Conservation (phyloP, 2,888 invertebrate genomes). For the Slavum lentiscoides region DNA sequence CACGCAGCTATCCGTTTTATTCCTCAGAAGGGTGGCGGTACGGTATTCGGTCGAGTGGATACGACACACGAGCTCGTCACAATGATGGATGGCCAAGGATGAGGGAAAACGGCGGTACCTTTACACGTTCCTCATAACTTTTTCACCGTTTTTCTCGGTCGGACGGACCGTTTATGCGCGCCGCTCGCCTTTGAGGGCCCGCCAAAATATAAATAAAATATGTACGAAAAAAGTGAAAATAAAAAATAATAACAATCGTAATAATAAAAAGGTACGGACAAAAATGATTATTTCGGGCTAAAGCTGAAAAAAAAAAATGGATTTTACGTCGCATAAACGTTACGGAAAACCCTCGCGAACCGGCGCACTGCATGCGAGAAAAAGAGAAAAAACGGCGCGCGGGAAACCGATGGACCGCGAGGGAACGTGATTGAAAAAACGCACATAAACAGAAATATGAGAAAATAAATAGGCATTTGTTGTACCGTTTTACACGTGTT, state of each 20-base stretch:
- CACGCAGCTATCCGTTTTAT: background rate
- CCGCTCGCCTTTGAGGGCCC: background rate
- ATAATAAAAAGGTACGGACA: background rate
- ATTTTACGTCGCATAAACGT: background rate
- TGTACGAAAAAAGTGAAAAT: too few species aligned
- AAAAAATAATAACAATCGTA: too few species aligned
- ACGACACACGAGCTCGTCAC: conserved; percentile 1
- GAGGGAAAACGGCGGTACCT: background rate
- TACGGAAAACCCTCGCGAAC: background rate
- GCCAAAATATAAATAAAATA: background rate
- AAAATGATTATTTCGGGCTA: background rate
- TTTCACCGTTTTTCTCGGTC: conserved; percentile 25
- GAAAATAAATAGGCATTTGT: conserved; percentile 31
- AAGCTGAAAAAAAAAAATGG: background rate
- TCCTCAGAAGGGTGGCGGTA: too few species aligned
- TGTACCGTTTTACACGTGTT: conserved; percentile 32
- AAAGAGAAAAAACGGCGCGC: background rate
- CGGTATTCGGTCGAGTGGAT: conserved; percentile 18
- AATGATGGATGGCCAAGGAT: conserved; percentile 12
- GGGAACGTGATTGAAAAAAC: conserved; percentile 31
- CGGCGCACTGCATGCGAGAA: background rate
- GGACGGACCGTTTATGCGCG: conserved; percentile 4
- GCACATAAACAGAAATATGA: conserved; percentile 34
- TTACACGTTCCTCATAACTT: conserved; percentile 15
- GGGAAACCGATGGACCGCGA: conserved; percentile 33